These are phyloP conservation scores for Dasysyrphus tricinctus DNA, from an alignment of 2,888 invertebrate genomes.

Conservation along the genomic window DNA sequence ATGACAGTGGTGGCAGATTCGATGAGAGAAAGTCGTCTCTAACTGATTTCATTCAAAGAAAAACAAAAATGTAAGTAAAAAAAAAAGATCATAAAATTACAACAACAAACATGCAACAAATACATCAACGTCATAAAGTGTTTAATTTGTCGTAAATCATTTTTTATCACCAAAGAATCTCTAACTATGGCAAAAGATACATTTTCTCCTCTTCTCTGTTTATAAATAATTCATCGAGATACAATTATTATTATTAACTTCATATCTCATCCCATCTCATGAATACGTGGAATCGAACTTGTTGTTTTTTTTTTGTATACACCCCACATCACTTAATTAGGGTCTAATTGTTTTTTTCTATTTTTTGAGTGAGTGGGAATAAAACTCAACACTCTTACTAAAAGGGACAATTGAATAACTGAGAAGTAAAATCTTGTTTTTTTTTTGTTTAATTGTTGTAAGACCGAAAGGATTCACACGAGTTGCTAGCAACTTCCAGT, in stretches of 20 bases:
- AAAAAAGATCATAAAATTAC: constrained; percentile 1
- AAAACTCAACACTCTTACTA: no score
- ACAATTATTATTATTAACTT: constrained; percentile 74
- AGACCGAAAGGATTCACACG: no score
- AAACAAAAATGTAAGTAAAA: not conserved
- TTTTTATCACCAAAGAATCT: constrained; percentile 40
- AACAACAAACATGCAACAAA: constrained; percentile 43
- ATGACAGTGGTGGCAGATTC: constrained; percentile 16
- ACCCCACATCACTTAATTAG: not conserved
- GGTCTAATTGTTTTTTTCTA: no score
- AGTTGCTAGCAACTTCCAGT: no score
- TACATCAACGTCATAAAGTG: constrained; percentile 60
- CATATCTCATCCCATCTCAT: constrained; percentile 49
- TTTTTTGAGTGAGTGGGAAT: no score
- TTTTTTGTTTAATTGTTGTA: no score
- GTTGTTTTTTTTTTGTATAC: not conserved
- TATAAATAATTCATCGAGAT: constrained; percentile 74
- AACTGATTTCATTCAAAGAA: constrained; percentile 49
- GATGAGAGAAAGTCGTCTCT: constrained; percentile 52
- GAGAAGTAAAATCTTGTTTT: no score
- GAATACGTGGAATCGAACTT: constrained; percentile 51
- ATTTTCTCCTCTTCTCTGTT: constrained; percentile 52
- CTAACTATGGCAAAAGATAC: constrained; percentile 48
- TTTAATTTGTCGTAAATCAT: constrained; percentile 52
- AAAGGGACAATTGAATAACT: no score